Base-by-base conservation (phyloP, 2,888 invertebrate species). In the Oxycera nigricornis region DNA sequence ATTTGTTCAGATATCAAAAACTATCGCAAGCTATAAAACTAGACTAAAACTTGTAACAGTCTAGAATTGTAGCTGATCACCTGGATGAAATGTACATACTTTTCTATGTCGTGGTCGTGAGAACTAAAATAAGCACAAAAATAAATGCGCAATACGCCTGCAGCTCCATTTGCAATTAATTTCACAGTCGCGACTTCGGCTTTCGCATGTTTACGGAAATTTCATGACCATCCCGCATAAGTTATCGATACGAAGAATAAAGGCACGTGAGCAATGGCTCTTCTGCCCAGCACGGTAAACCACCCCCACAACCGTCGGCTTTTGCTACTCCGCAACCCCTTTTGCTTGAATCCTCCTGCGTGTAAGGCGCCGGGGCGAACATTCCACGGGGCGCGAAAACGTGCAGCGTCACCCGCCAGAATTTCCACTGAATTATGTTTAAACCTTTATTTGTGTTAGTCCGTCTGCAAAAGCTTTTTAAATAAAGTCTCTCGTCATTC, bases 131-230 rank as follows among this genome's bases (percentile, higher is more conserved):
- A n/a, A n/a, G n/a, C n/a, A n/a, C n/a, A n/a, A n/a, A n/a, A n/a
- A n/a, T n/a, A n/a, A n/a, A n/a, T n/a, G n/a, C n/a, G n/a, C n/a
- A n/a, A n/a, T n/a, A n/a, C n/a, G n/a, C n/a, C n/a, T n/a, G n/a
- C n/a, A n/a, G n/a, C n/a, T n/a, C n/a, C n/a, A n/a, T n/a, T n/a
- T n/a, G n/a, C n/a, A n/a, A n/a, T 7, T 17, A 7, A 46, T 46
- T 3, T 46, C 46, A 7, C n/a, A 11, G 17, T 14, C 3, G 46
- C 3, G 46, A 3, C 22, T 55, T 41, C 30, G 20, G 24, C 30
- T 22, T 65, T 65, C 41, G 22, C 65, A n/a, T 65, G 65, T 65
- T 62, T 41, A 65, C 65, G 65, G 41, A 35, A 41, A 39, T 65
- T 35, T 41, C 41, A 65, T 11, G 65, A 35, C 41, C 24, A 65